These are phyloP conservation scores for Oostethus manadensis DNA, from an alignment of 2,113 vertebrate species.

Conservation along the genomic window DNA sequence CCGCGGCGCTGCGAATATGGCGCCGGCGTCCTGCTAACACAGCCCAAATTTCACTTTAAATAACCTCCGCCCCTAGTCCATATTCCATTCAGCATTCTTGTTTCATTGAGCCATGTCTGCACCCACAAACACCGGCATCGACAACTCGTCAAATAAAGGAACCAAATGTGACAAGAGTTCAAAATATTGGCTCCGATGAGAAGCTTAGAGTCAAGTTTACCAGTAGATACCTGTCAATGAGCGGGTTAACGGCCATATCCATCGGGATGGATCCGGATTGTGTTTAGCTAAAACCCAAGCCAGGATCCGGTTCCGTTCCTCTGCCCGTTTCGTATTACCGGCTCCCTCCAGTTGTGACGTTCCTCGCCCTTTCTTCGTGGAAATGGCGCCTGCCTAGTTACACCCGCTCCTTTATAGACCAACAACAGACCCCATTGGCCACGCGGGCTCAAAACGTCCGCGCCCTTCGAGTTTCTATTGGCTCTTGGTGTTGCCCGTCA, in stretches of 20 bases:
- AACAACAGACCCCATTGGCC: slow-evolving; percentile 55
- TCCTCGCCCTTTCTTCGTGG: slow-evolving; percentile 55
- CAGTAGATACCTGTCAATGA: slow-evolving; percentile 75
- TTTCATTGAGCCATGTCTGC: not conserved
- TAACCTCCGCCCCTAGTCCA: not conserved
- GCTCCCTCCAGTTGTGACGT: slow-evolving; percentile 26
- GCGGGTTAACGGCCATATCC: slow-evolving; percentile 74
- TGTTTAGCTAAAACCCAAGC: slow-evolving; percentile 56
- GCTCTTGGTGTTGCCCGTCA: slow-evolving; percentile 32
- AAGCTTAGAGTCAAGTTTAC: slow-evolving; percentile 59
- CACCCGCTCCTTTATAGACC: slow-evolving; percentile 70
- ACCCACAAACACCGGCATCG: slow-evolving; percentile 1
- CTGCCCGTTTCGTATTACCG: slow-evolving; percentile 19
- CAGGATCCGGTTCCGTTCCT: slow-evolving; percentile 56
- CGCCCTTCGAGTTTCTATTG: slow-evolving; percentile 49
- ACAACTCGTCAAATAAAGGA: slow-evolving; percentile 1
- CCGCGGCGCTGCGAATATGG: slow-evolving; percentile 55
- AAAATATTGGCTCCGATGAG: slow-evolving; percentile 50
- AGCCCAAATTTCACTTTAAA: slow-evolving; percentile 9
- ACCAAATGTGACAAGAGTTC: slow-evolving; percentile 5
- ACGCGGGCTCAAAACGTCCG: not conserved
- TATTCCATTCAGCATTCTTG: not conserved
- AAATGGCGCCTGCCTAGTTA: slow-evolving; percentile 71
- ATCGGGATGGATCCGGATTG: slow-evolving; percentile 78
- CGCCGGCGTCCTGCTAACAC: slow-evolving; percentile 40